Base-by-base conservation (phyloP, 2,888 invertebrate species). In the Gasteruption jaculator region DNA sequence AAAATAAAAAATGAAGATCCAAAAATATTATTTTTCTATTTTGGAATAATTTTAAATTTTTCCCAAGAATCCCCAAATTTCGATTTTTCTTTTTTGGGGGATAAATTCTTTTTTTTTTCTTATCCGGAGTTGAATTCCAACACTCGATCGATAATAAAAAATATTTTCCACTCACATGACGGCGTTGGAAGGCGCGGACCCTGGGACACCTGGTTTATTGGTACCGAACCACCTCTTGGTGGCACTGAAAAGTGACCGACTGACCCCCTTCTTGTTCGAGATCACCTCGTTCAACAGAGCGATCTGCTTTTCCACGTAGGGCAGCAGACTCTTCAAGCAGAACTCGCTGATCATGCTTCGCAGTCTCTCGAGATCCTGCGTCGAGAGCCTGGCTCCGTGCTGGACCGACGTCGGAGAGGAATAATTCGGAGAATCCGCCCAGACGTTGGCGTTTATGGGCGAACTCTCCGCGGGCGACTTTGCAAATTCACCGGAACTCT, bases 171-270 rank as follows among this genome's bases (percentile, higher is more conserved):
- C 84, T 75, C 77, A 91, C 91, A 91, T 87, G 32, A 92, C 86
- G 56, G 87, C 85, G 66, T 85, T 88, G 29, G 83, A 80, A 34
- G 84, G 79, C 44, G 84, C 80, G 11, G 74, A 70, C 24, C 73
- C 74, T 41, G 77, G 75, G 25, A 80, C 78, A 6, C 89, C 88
- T 3, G 88, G 86, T 71, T 92, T 93, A 57, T 83, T 90, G 6
- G 91, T 87, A 12, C 89, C 90, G 73, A 96, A 95, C 89, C 93
- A 93, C 55, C 95, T 80, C 73, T 93, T 94, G 2, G 96, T 94
- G 12, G 93, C 95, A 65, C 90, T 93, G 49, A 97, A 79, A 48
- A 97, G 74, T 0, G 94, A 93, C 63, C 92, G 82, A 64, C 94
- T 91, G 3, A 96, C 86, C 5, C 94, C 93, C 71, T 95, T 94